Percentiles rank a stretch among this genome's conserved stretches.
Conservation (phyloP, 2,797 vertebrate species). For the Cryptoblepharus egeriae region DNA sequence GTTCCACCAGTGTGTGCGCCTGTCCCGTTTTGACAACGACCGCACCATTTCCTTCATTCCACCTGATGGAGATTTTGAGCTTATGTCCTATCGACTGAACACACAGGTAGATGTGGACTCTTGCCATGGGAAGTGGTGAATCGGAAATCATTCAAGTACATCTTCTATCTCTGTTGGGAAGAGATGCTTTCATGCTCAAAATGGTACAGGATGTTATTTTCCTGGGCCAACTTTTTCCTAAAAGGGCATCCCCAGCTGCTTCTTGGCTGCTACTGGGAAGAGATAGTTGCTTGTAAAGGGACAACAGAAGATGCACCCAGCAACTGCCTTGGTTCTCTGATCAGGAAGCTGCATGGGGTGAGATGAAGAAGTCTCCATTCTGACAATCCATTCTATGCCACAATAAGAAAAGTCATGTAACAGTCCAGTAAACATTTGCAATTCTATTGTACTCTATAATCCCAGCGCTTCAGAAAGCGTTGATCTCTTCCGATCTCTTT, state of each 20-base stretch:
- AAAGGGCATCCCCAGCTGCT: too few species aligned
- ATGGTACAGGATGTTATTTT: background rate
- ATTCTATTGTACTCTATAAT: background rate
- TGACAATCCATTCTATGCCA: background rate
- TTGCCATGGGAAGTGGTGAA: background rate
- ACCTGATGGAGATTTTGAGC: slow-evolving; percentile 93
- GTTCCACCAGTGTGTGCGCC: slow-evolving; percentile 94
- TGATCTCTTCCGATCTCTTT: background rate
- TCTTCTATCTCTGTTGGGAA: background rate
- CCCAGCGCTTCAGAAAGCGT: background rate
- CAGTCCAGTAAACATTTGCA: background rate
- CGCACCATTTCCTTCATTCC: slow-evolving; percentile 96
- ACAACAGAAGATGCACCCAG: background rate
- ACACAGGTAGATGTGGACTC: slow-evolving; percentile 84
- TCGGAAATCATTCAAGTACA: too few species aligned
- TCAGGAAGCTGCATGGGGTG: background rate
- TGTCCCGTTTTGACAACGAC: slow-evolving; percentile 95
- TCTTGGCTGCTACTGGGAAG: background rate
- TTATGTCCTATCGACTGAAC: slow-evolving; percentile 94
- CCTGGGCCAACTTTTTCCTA: background rate
- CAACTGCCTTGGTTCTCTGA: background rate
- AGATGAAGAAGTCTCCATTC: background rate
- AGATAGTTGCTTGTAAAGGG: background rate
- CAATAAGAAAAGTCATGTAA: background rate
- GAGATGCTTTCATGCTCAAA: too few species aligned